Evolutionary conservation across 2,113 vertebrate genomes (phyloP).

Genomic region (Mastomys coucha): DNA sequence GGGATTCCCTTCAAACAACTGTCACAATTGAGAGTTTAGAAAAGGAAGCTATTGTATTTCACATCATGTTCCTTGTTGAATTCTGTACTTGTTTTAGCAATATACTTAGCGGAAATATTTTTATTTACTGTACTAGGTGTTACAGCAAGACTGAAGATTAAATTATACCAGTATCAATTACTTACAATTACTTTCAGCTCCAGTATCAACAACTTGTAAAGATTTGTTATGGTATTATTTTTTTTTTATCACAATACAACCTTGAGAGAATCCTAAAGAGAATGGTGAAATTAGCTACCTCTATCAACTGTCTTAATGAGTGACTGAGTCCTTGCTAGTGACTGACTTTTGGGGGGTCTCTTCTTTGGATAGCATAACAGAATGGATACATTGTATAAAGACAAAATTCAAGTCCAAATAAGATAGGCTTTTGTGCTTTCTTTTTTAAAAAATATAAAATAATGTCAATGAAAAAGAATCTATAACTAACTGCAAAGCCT

Average conservation of each 20-base stretch:
- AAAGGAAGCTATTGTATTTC: constrained; percentile 1
- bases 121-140: not conserved
- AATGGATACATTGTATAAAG: not conserved
- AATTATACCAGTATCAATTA: constrained; percentile 5
- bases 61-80: not conserved
- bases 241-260: not conserved
- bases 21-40: not conserved
- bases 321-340: not conserved
- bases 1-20: constrained; percentile 20
- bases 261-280: not conserved
- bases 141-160: constrained; percentile 24
- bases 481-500: not conserved
- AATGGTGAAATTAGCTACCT: constrained; percentile 13
- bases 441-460: constrained; percentile 1
- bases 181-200: constrained; percentile 6
- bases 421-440: not conserved
- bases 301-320: not conserved
- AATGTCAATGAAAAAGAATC: not conserved
- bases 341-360: not conserved
- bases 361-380: not conserved
- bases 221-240: constrained; percentile 14
- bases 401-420: not conserved
- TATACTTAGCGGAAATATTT: not conserved
- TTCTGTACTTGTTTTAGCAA: not conserved
- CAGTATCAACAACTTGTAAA: constrained; percentile 14